Evolutionary conservation across 2,113 vertebrate genomes (phyloP), one percentile per base, ranked within the genome.

Genomic region (Callopanchax toddi): DNA sequence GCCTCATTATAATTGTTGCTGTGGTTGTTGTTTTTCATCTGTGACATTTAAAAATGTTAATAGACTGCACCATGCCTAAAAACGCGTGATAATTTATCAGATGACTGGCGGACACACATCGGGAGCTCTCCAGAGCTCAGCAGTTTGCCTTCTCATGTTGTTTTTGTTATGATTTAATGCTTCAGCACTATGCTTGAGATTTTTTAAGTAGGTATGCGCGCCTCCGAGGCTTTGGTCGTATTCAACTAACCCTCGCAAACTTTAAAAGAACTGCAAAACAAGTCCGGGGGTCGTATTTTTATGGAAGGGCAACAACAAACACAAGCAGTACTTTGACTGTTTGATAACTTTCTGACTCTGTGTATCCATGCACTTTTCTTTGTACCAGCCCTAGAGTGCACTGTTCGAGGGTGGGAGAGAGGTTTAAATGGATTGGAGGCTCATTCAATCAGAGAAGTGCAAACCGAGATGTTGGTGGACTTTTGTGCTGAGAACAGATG

Each of bases 31-130:
- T 78, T 83, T 79, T 74, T 63, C 73, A 66, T 73, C 56, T 56
- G 64, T 87, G 86, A 81, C 79, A 87, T 88, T 89, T 87, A 76
- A 60, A 89, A 90, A 89, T 83, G 83, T 81, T 83, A 88, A 72
- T 71, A 50, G 53, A 82, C 57, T 73, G 44, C 57, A 66, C 20
- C 26, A 34, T 29, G 48, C 62, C 42, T 46, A 43, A 69, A 37
- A 83, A 67, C 56, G 64, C 72, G 63, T 71, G 67, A 73, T 78
- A 77, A 87, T 85, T 78, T 65, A 71, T 71, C 46, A 60, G 58
- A 60, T 84, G 64, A 85, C 78, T 81, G 50, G 44, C 68, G 60
- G 60, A 48, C 32, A 18, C 42, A 65, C 77, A 46, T 60, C 43
- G 13, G 20, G 23, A 44, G 50, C 69, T 73, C 42, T 52, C 44